Base-by-base conservation (phyloP, 2,797 vertebrate genomes). In the Geotrypetes seraphini region DNA sequence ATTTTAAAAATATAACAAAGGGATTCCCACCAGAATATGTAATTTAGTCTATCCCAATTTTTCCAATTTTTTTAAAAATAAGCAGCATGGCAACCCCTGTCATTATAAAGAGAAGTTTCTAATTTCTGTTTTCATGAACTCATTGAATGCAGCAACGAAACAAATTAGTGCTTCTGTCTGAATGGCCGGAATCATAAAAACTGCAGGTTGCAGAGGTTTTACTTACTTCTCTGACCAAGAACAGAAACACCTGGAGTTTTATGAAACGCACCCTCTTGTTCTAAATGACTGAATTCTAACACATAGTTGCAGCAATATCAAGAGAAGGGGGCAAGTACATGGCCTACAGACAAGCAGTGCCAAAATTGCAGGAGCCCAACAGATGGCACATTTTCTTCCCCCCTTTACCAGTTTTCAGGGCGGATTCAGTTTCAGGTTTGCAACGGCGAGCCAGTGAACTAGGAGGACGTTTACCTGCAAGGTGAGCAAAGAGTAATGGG, bases 391-490 rank as follows among this genome's bases (percentile, higher is more conserved):
- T 19, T 30, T 57, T 69, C 54, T 62, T 52, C 53, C 60, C 60
- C n/a, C 52, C 52, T 47, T 73, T 68, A 68, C 68, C 56, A 36
- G 33, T 66, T 67, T 73, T 57, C 59, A 71, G 43, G 12, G 17
- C 31, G 47, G 60, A 61, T 72, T 71, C 36, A 49, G 49, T 73
- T 75, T 72, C 63, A 63, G 47, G 35, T 62, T 39, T 10, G 17
- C 54, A 56, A 58, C 39, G 53, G 50, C 22, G 42, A 55, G 30
- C 63, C 56, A 60, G 2, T 66, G 56, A 68, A 53, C 60, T 63
- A 39, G 54, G 59, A 54, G 73, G 51, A 43, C 63, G 61, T 73
- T 81, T 63, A 75, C 74, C 68, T 84, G 76, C 53, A 70, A 80
- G 56, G 67, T 75, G 67, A 79, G 66, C 57, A 53, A 36, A 10